Evolutionary conservation across 1,140 invertebrate genomes (phyloP).

Genomic region (Artemia franciscana): DNA sequence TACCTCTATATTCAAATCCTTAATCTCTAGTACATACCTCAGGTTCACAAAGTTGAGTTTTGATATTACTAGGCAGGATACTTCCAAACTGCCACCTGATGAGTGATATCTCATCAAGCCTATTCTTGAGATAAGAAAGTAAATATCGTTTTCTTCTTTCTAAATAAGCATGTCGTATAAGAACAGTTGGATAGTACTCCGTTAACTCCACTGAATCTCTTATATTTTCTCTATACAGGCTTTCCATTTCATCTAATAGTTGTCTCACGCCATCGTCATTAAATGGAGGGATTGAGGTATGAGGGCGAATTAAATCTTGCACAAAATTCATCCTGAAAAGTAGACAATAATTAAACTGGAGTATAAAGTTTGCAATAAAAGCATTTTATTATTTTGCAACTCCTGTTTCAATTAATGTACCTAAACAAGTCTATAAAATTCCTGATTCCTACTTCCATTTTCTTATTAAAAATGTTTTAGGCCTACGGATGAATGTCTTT

Average conservation of each 20-base stretch:
- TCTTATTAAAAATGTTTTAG: too few relatives aligned
- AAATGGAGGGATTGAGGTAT: neutral
- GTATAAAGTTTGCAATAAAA: too few relatives aligned
- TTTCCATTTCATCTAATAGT: neutral
- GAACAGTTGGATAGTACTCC: neutral
- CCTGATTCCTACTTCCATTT: too few relatives aligned
- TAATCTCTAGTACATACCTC: too few relatives aligned
- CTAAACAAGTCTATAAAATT: too few relatives aligned
- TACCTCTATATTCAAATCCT: too few relatives aligned
- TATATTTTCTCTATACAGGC: neutral
- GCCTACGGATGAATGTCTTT: too few relatives aligned
- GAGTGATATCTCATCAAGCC: neutral
- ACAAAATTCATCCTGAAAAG: neutral
- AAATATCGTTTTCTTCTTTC: neutral
- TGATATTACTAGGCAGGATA: neutral
- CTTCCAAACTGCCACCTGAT: neutral
- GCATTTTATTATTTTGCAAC: too few relatives aligned
- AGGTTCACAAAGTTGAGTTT: neutral
- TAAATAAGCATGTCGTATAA: neutral
- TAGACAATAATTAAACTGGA: too few relatives aligned
- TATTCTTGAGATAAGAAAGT: neutral
- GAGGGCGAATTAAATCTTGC: neutral
- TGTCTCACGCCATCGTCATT: neutral
- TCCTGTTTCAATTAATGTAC: too few relatives aligned
- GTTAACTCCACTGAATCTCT: neutral